A percentile compares a stretch with the other conserved stretches of the same genome.
These are phyloP conservation scores for Amphiura filiformis DNA, from an alignment of 35 echinoderm and acorn worm genomes.

Conservation along the genomic window DNA sequence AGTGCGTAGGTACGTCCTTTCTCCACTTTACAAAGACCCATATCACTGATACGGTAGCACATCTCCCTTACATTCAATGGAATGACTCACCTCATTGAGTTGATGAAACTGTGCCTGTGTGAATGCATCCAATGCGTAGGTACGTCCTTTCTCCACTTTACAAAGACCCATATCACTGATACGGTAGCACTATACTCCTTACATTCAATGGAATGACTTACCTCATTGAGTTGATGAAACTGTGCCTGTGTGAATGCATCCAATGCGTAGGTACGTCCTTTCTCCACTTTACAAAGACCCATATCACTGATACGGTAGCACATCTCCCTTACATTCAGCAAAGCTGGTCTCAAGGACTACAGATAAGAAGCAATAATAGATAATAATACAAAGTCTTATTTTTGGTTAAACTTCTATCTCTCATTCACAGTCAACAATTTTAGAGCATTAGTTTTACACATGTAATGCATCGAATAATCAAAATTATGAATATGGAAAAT, in stretches of 20 bases:
- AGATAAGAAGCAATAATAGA: not conserved
- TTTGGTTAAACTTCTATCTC: too few species aligned
- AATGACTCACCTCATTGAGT: too few species aligned
- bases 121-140: too few species aligned
- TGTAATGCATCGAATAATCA: too few species aligned
- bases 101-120: too few species aligned
- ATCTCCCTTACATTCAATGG: too few species aligned
- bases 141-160: too few species aligned
- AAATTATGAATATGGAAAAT: not conserved
- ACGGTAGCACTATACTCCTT: conserved; percentile 90
- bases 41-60: too few species aligned
- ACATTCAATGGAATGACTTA: conserved; percentile 94
- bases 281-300: conserved; percentile 96
- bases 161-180: conserved; percentile 99
- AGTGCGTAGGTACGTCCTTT: too few species aligned
- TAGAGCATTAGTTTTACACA: too few species aligned
- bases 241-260: conserved; percentile 79
- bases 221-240: conserved; percentile 97
- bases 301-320: conserved; percentile 99
- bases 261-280: conserved; percentile 87
- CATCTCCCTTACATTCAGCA: conserved; percentile 97
- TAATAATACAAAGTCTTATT: not conserved
- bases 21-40: too few species aligned
- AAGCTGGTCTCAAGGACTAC: conserved; percentile 88
- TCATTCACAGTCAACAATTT: too few species aligned